A percentile compares a stretch with the other conserved stretches of the same genome.
These are phyloP conservation scores for Diarsia brunnea DNA, from an alignment of 2,888 invertebrate genomes.

Conservation along the genomic window DNA sequence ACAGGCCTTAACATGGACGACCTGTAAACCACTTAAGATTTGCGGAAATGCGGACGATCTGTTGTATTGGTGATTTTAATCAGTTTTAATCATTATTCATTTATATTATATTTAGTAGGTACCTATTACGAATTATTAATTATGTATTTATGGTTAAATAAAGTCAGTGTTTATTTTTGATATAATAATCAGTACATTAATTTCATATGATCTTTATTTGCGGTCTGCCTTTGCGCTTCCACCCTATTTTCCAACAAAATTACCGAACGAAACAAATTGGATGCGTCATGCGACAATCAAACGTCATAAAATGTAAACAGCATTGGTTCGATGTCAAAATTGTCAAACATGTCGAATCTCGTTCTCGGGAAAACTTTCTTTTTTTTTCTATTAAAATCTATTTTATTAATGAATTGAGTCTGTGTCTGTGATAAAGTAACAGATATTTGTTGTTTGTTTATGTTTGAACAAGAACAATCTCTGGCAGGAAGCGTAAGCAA, in stretches of 20 bases:
- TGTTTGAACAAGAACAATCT: neutral
- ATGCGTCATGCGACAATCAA: neutral
- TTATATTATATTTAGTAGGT: too few species aligned
- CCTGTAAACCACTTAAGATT: too few species aligned
- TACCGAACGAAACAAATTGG: constrained; percentile 8
- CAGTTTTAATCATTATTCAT: too few species aligned
- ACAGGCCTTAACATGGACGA: too few species aligned
- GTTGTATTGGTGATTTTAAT: too few species aligned
- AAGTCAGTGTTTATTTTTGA: too few species aligned
- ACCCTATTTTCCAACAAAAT: neutral
- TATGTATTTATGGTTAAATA: too few species aligned
- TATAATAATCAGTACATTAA: too few species aligned
- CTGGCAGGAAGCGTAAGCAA: neutral
- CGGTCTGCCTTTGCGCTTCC: too few species aligned
- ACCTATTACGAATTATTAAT: too few species aligned
- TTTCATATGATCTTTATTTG: too few species aligned
- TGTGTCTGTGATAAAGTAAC: neutral
- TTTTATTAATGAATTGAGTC: neutral
- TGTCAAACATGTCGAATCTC: neutral
- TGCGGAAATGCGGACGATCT: too few species aligned
- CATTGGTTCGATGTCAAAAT: neutral
- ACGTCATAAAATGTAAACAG: neutral
- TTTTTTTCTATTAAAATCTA: neutral
- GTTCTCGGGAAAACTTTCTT: neutral
- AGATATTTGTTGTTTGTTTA: neutral